phyloP scores from a whole-genome alignment of 2,888 invertebrate genomes.

The Himalopsyche anomala region DNA sequence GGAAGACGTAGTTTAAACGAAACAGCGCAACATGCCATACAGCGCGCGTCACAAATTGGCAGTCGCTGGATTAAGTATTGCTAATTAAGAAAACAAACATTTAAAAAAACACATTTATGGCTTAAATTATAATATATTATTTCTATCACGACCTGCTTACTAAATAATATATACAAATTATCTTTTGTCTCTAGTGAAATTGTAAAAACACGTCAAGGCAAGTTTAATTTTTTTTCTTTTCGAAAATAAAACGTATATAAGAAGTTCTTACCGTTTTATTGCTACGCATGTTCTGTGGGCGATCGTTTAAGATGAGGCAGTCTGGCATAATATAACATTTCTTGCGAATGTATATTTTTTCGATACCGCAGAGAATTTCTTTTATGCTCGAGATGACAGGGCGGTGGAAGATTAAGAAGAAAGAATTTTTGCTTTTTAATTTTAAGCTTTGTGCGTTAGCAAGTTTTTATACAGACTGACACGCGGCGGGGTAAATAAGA shows the following conservation, averaged over 20 bases:
- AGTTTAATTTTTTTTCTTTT: neutral
- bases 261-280: neutral
- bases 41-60: too few relatives aligned
- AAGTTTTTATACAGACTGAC: too few relatives aligned
- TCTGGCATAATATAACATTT: neutral
- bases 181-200: neutral
- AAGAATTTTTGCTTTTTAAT: neutral
- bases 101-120: too few relatives aligned
- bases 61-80: too few relatives aligned
- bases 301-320: neutral
- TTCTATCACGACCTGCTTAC: neutral
- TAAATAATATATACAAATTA: neutral
- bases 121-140: too few relatives aligned
- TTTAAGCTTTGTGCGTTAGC: neutral
- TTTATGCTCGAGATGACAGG: constrained; percentile 12
- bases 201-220: neutral
- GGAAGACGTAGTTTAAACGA: too few relatives aligned
- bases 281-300: neutral
- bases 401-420: neutral
- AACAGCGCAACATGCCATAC: too few relatives aligned
- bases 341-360: neutral
- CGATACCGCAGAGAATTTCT: neutral
- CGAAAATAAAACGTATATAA: neutral
- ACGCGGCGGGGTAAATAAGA: too few relatives aligned
- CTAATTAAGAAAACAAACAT: too few relatives aligned